These are phyloP conservation scores for Lasioglossum zephyrum DNA, from an alignment of 2,888 invertebrate species.

Conservation along the genomic window DNA sequence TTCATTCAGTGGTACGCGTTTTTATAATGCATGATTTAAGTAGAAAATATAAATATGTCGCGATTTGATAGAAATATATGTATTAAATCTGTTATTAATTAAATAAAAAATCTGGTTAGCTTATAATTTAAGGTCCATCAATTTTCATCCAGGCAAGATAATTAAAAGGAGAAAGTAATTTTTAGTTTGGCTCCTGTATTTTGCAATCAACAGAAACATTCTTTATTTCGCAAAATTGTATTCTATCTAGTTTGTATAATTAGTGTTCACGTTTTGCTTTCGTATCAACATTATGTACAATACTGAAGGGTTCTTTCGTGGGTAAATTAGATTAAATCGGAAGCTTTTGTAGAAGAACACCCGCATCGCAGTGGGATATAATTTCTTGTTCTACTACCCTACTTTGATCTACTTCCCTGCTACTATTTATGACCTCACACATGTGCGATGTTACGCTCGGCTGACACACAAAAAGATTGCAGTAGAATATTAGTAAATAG, in stretches of 20 bases:
- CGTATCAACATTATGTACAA: not conserved
- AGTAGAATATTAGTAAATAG: not conserved
- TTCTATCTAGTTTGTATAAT: not conserved
- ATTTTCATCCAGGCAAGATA: no score
- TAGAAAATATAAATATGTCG: no score
- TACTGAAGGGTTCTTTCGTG: not conserved
- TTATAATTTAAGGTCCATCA: no score
- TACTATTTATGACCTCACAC: not conserved
- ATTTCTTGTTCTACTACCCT: not conserved
- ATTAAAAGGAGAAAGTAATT: no score
- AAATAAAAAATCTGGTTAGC: no score
- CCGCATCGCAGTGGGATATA: not conserved
- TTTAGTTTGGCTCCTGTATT: no score
- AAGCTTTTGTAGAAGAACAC: conserved; percentile 1
- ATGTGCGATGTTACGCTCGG: not conserved
- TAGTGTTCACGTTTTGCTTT: not conserved
- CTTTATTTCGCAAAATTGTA: no score
- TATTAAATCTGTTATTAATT: no score
- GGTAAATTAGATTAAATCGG: not conserved
- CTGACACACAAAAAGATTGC: not conserved
- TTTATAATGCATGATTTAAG: no score
- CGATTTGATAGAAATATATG: no score
- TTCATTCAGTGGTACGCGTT: no score
- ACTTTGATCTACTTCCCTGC: not conserved
- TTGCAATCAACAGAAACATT: no score